phyloP scores from a whole-genome alignment of 2,113 vertebrate genomes.

The Oreochromis tanganicae region DNA sequence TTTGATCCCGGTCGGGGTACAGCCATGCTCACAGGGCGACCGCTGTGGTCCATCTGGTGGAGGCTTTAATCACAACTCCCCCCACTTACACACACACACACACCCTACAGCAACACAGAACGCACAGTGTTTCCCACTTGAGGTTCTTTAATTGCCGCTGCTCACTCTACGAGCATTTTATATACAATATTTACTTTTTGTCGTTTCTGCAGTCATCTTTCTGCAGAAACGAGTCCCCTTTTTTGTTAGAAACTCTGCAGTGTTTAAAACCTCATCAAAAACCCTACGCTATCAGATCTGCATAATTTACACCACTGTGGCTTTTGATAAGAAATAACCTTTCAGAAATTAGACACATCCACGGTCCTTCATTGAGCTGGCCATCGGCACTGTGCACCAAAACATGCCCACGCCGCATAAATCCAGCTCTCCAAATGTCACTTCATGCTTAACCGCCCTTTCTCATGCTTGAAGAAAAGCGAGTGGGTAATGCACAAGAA shows the following conservation, averaged over 20 bases:
- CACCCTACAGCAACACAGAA: not conserved
- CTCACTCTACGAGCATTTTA: not conserved
- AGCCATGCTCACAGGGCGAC: slow-evolving; percentile 62
- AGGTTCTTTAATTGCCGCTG: slow-evolving; percentile 6
- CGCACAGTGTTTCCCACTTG: not conserved
- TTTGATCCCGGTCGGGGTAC: slow-evolving; percentile 75
- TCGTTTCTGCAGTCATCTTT: not conserved
- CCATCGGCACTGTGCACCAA: slow-evolving; percentile 46
- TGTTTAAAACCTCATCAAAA: slow-evolving; percentile 21
- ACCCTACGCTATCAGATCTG: slow-evolving; percentile 4
- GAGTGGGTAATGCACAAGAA: slow-evolving; percentile 41
- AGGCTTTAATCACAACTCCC: slow-evolving; percentile 67
- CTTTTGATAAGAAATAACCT: slow-evolving; percentile 58
- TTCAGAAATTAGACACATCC: slow-evolving; percentile 43
- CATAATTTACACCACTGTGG: slow-evolving; percentile 20
- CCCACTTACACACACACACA: slow-evolving; percentile 1
- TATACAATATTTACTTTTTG: slow-evolving; percentile 23
- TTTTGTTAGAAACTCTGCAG: not conserved
- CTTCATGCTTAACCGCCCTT: slow-evolving; percentile 65
- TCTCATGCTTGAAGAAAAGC: slow-evolving; percentile 55
- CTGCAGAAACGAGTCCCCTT: not conserved
- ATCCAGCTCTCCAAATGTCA: slow-evolving; percentile 68
- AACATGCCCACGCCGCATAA: slow-evolving; percentile 53
- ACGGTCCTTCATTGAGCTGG: slow-evolving; percentile 40
- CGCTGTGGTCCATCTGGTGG: slow-evolving; percentile 75